These are phyloP conservation scores for Crotalus horridus DNA, from an alignment of 2,113 vertebrate species.

Conservation along the genomic window DNA sequence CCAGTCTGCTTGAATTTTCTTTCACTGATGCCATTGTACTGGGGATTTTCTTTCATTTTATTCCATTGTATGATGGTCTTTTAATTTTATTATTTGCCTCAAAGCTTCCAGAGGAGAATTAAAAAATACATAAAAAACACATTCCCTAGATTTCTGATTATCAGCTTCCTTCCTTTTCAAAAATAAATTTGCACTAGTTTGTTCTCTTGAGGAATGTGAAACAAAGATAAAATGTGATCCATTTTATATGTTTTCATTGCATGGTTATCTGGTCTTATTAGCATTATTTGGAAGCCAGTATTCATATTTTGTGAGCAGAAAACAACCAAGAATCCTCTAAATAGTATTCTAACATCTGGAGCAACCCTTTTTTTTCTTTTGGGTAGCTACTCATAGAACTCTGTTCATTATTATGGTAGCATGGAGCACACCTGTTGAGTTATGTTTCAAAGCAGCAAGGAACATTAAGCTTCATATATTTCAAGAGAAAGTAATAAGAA, in stretches of 20 bases:
- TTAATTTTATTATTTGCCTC: background rate
- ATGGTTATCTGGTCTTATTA: background rate
- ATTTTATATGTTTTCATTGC: background rate
- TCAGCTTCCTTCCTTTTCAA: background rate
- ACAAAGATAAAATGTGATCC: background rate
- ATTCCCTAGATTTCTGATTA: background rate
- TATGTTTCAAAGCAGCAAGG: slow-evolving; percentile 26
- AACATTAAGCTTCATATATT: slow-evolving; percentile 2
- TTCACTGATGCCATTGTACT: background rate
- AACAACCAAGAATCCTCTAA: background rate
- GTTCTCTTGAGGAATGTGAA: background rate
- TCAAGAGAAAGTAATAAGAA: slow-evolving; percentile 10
- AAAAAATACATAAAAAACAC: background rate
- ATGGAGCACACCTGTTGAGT: slow-evolving; percentile 19
- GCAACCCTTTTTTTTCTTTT: background rate
- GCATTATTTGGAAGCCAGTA: background rate
- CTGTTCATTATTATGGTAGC: slow-evolving; percentile 24
- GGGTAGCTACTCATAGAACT: background rate
- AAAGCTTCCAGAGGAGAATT: background rate
- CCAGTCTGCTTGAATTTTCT: background rate
- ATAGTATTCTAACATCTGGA: background rate
- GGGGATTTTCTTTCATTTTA: background rate
- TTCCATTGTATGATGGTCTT: background rate
- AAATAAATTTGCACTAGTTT: background rate
- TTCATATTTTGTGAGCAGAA: background rate